Percentiles rank a stretch among this genome's conserved stretches.
These are phyloP conservation scores for Strigamia maritima DNA, from an alignment of 2,888 invertebrate species.

Conservation along the genomic window DNA sequence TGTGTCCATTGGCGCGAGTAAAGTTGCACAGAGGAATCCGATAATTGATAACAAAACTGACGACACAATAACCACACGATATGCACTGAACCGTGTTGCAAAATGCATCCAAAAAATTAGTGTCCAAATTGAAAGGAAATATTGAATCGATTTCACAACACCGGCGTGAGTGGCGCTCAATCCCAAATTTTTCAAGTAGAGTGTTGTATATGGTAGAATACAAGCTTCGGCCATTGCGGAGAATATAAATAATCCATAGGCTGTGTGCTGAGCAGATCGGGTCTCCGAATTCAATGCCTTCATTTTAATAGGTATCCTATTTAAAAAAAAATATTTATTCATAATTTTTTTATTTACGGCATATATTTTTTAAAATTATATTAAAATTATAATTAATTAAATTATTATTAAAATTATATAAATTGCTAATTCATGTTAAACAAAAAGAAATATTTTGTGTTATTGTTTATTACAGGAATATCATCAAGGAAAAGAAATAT, in stretches of 20 bases:
- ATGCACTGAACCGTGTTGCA: neutral
- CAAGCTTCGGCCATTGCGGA: neutral
- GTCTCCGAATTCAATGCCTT: neutral
- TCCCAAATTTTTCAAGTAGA: neutral
- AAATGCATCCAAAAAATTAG: neutral
- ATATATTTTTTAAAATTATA: too few relatives aligned
- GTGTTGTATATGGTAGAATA: neutral
- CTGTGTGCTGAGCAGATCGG: neutral
- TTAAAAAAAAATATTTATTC: neutral
- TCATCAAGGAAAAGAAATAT: too few relatives aligned
- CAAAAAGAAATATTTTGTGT: too few relatives aligned
- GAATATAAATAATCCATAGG: neutral
- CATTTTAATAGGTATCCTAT: neutral
- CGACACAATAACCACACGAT: neutral
- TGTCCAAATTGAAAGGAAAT: neutral
- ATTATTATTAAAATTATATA: too few relatives aligned
- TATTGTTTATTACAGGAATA: too few relatives aligned
- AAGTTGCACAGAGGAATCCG: neutral
- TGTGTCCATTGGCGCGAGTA: neutral
- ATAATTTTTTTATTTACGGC: neutral
- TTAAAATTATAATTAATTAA: too few relatives aligned
- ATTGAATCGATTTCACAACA: neutral
- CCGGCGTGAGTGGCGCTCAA: neutral
- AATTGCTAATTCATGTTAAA: too few relatives aligned
- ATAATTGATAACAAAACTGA: neutral